Conservation (phyloP, 2,113 vertebrate species). For the Anas platyrhynchos region DNA sequence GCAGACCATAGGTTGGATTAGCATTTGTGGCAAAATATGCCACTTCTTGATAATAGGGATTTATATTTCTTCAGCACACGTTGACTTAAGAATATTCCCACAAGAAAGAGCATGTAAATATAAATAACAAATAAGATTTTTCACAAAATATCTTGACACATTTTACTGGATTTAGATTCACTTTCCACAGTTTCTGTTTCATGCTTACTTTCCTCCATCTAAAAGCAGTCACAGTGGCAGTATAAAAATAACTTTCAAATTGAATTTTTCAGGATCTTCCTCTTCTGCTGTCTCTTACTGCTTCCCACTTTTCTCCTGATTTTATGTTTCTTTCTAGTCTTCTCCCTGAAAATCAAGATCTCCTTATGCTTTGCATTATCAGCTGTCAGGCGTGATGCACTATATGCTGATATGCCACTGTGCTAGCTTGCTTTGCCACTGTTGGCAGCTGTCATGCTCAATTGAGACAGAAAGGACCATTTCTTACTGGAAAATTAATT, state of each 20-base stretch:
- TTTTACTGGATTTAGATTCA: constrained; percentile 49
- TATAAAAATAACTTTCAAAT: constrained; percentile 64
- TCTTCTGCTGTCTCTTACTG: constrained; percentile 34
- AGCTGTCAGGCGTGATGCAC: constrained; percentile 22
- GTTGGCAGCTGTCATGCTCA: constrained; percentile 47
- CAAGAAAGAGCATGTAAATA: neutral
- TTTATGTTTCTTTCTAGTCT: constrained; percentile 36
- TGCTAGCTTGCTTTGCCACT: constrained; percentile 15
- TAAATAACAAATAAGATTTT: constrained; percentile 60
- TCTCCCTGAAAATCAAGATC: constrained; percentile 58
- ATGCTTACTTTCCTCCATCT: constrained; percentile 54
- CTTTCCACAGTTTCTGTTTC: constrained; percentile 35
- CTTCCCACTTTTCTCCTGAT: constrained; percentile 50
- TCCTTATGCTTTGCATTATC: constrained; percentile 59
- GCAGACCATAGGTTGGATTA: neutral
- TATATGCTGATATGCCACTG: constrained; percentile 10
- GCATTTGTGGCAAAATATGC: neutral
- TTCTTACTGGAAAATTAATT: constrained; percentile 39
- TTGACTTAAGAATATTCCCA: neutral
- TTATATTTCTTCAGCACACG: neutral
- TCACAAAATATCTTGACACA: constrained; percentile 24
- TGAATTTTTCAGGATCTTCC: constrained; percentile 27
- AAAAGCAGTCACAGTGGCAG: constrained; percentile 17
- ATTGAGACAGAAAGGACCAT: constrained; percentile 39
- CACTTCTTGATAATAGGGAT: neutral